Base-by-base conservation (phyloP, 2,888 invertebrate genomes). In the Palloptera scutellata region DNA sequence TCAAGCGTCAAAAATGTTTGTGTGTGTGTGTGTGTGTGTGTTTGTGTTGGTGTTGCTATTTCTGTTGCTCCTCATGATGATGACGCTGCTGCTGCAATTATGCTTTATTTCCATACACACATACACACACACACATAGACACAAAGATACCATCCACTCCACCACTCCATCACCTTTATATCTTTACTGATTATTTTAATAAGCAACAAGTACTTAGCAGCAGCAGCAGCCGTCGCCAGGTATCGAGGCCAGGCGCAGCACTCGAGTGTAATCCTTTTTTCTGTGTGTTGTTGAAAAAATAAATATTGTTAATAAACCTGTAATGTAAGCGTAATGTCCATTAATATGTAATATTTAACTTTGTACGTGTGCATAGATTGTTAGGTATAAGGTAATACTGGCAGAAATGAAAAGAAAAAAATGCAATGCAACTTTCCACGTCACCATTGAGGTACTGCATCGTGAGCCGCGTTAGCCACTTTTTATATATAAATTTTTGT, bases 1-100 rank as follows among this genome's bases (percentile, higher is more conserved):
- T 72, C 72, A 70, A 70, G 64, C 70, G 73, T 72, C 69, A 70
- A 73, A 73, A 52, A 55, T 55, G 63, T 45, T 40, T 54, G 55
- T 55, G 63, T 63, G 63, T 10, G 10, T 45, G 15, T 48, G 51
- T 4, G n/a, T 48, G 51, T n/a, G 13, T 13, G 13, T 48, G 1
- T 15, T 48, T 13, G 13, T 48, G 1, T 15, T 48, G 51, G 1
- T 48, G 51, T 48, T 48, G 51, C 51, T 48, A n/a, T 48, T 48
- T 4, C 51, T 48, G 51, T 15, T 48, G 51, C 15, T 48, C n/a
- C 51, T 48, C 2, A 48, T 48, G 43, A 40, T 60, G 60, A 45
- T 45, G 60, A 12, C 17, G 42, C 40, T n/a, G 42, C 13, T 17
- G 43, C 15, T 11, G 45, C 45, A 13, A 45, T 9, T 45, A 17